phyloP scores from a whole-genome alignment of 2,888 invertebrate species.

The Acanthosepion pharaonis region DNA sequence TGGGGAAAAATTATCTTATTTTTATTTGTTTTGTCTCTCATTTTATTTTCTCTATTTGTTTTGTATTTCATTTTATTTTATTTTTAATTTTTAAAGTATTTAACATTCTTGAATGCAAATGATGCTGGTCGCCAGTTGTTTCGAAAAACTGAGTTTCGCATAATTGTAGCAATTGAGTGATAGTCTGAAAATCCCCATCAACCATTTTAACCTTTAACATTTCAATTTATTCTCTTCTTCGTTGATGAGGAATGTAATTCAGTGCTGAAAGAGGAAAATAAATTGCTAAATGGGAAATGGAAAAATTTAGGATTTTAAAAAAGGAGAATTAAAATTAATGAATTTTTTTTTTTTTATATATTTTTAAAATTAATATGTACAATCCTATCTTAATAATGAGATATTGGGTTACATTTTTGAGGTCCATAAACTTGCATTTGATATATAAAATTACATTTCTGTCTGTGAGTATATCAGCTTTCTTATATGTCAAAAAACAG shows the following conservation, averaged over 20 bases:
- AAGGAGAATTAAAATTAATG: constrained; percentile 33
- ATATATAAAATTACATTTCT: not conserved
- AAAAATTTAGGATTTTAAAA: constrained; percentile 15
- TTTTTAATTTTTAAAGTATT: not conserved
- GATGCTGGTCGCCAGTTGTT: not conserved
- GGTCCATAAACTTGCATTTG: not conserved
- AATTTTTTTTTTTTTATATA: not conserved
- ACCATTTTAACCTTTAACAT: not conserved
- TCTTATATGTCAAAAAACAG: too few species aligned
- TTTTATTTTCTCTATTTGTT: not conserved
- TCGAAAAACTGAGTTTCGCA: not conserved
- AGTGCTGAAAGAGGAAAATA: not conserved
- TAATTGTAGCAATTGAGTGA: constrained; percentile 4
- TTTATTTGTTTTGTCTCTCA: not conserved
- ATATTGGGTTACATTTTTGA: not conserved
- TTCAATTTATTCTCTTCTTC: not conserved
- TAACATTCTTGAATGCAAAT: constrained; percentile 23
- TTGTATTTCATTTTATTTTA: not conserved
- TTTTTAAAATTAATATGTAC: not conserved
- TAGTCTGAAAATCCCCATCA: not conserved
- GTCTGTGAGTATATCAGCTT: not conserved
- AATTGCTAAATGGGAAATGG: not conserved
- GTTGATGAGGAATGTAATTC: not conserved
- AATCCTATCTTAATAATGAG: not conserved
- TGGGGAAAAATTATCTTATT: not conserved